Evolutionary conservation across 2,888 invertebrate genomes (phyloP).

Genomic region (Camponotus fellah): DNA sequence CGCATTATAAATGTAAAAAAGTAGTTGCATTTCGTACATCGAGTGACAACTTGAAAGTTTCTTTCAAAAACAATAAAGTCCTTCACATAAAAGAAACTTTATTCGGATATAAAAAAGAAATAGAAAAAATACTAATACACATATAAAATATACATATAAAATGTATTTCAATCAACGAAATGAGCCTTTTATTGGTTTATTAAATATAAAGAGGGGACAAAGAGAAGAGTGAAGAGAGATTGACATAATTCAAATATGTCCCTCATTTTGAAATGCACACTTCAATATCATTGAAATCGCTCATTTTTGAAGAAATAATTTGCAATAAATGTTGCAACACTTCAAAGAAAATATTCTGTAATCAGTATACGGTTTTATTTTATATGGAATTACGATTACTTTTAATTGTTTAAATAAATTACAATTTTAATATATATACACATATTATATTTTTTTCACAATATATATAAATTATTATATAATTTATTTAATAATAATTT

Average conservation of each 20-base stretch:
- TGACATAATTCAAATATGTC: neutral
- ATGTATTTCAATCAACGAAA: neutral
- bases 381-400: neutral
- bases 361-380: neutral
- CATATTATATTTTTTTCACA: neutral
- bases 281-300: no score
- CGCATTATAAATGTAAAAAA: slow-evolving; percentile 2
- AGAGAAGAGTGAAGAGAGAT: neutral
- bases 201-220: neutral
- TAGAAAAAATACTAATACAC: neutral
- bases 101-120: neutral
- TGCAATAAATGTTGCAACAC: neutral
- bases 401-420: neutral
- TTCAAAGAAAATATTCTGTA: neutral
- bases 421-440: no score
- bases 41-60: neutral
- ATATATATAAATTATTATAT: neutral
- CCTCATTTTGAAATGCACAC: neutral
- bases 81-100: neutral
- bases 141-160: neutral
- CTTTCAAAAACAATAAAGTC: neutral
- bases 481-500: no score
- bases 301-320: neutral
- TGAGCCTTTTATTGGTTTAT: neutral
- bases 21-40: neutral